These are phyloP conservation scores for Panagrolaimus sp. DNA, from an alignment of 1,140 invertebrate genomes.

Conservation along the genomic window DNA sequence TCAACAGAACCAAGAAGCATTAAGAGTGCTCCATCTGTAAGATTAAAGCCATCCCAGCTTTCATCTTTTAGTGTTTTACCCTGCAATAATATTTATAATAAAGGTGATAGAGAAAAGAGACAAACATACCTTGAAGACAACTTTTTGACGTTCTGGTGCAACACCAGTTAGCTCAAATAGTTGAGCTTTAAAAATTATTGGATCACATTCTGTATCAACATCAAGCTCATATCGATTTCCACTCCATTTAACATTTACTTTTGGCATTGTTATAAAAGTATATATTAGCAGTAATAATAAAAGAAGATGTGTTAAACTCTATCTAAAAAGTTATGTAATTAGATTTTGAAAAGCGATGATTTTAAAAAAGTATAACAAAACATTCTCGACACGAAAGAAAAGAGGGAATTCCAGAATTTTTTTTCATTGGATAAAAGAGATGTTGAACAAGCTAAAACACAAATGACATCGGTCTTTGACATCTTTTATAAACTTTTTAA, in stretches of 20 bases:
- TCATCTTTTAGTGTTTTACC: constrained; percentile 52
- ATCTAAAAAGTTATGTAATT: too few species aligned
- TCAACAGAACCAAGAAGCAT: constrained; percentile 55
- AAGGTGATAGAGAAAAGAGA: neutral
- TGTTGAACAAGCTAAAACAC: too few species aligned
- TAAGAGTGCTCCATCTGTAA: constrained; percentile 46
- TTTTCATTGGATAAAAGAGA: too few species aligned
- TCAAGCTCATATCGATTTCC: constrained; percentile 88
- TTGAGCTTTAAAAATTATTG: constrained; percentile 89
- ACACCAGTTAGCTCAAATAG: constrained; percentile 92
- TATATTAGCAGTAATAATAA: too few species aligned
- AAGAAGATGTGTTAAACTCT: too few species aligned
- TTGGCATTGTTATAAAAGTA: too few species aligned
- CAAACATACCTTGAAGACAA: constrained; percentile 82
- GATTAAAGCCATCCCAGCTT: constrained; percentile 44
- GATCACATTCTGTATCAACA: constrained; percentile 85
- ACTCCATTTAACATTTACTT: constrained; percentile 83
- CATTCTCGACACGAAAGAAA: too few species aligned
- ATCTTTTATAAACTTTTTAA: too few species aligned
- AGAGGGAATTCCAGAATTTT: too few species aligned
- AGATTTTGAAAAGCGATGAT: too few species aligned
- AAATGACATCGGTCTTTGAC: too few species aligned
- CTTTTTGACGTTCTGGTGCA: constrained; percentile 88
- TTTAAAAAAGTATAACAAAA: too few species aligned
- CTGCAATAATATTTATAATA: constrained; percentile 30